Evolutionary conservation across 2,888 invertebrate genomes (phyloP).

Genomic region (Tineola bisselliella): DNA sequence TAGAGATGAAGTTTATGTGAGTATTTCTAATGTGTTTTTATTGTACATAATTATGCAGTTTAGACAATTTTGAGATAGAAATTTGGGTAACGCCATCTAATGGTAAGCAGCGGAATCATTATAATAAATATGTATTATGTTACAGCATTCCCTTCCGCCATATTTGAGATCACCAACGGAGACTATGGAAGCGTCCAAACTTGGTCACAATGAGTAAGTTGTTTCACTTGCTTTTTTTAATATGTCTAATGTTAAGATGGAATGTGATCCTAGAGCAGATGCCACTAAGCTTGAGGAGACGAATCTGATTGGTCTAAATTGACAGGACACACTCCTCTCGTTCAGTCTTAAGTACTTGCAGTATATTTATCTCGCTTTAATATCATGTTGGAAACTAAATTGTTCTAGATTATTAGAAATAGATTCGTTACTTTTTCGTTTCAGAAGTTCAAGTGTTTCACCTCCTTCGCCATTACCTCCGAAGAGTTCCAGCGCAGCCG

Average conservation of each 20-base stretch:
- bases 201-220: conserved; percentile 37
- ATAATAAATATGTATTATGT: conserved; percentile 2
- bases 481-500: conserved; percentile 20
- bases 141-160: conserved; percentile 48
- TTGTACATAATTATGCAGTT: too few species aligned
- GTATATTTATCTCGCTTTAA: too few species aligned
- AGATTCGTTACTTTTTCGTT: background rate
- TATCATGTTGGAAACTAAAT: too few species aligned
- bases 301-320: too few species aligned
- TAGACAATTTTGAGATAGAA: conserved; percentile 23
- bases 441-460: background rate
- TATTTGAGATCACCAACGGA: conserved; percentile 51
- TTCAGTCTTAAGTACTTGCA: too few species aligned
- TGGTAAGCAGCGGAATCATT: too few species aligned
- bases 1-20: conserved; percentile 50
- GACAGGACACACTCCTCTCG: too few species aligned
- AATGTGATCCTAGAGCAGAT: too few species aligned
- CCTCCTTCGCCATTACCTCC: conserved; percentile 30
- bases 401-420: too few species aligned
- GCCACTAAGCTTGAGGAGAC: too few species aligned
- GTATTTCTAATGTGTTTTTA: conserved; percentile 20
- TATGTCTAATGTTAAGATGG: too few species aligned
- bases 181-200: conserved; percentile 40
- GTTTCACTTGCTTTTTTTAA: too few species aligned
- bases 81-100: background rate